Percentiles rank a stretch among this genome's conserved stretches.
These are phyloP conservation scores for Solenopsis invicta DNA, from an alignment of 1,140 invertebrate species.

Conservation along the genomic window DNA sequence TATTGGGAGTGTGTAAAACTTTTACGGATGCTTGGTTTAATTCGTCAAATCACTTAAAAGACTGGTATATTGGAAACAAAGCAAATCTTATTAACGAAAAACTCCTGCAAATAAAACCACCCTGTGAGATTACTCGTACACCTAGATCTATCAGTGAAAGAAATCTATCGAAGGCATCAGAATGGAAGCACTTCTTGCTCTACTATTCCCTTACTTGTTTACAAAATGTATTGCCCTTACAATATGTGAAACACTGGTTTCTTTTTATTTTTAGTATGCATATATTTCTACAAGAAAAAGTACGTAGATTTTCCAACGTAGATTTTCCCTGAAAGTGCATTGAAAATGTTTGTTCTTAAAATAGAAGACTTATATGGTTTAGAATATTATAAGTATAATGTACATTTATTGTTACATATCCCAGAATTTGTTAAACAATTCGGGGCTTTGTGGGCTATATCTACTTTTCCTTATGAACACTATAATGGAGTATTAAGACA, in stretches of 20 bases:
- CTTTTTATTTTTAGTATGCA: constrained; percentile 11
- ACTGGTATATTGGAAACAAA: constrained; percentile 12
- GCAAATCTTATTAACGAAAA: constrained; percentile 1
- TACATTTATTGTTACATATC: constrained; percentile 36
- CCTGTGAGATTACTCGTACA: constrained; percentile 8
- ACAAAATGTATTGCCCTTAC: constrained; percentile 27
- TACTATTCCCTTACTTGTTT: constrained; percentile 27
- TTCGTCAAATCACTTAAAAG: constrained; percentile 6
- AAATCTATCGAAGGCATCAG: constrained; percentile 45
- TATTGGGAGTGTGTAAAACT: constrained; percentile 9
- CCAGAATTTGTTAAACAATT: constrained; percentile 18
- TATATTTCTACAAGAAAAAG: constrained; percentile 33
- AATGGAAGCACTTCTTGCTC: constrained; percentile 17
- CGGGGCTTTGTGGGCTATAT: constrained; percentile 67
- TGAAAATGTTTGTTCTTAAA: constrained; percentile 18
- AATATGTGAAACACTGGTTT: constrained; percentile 29
- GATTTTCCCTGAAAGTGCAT: background rate
- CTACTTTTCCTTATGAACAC: constrained; percentile 47
- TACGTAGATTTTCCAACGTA: background rate
- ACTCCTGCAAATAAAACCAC: constrained; percentile 25
- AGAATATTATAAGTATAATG: constrained; percentile 30
- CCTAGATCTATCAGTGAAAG: constrained; percentile 23
- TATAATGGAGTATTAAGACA: constrained; percentile 10
- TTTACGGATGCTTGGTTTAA: constrained; percentile 27
- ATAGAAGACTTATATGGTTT: constrained; percentile 38